Percentiles rank a stretch among this genome's conserved stretches.
Conservation (phyloP, 2,113 vertebrate genomes). For the Speoplatyrhinus poulsoni region DNA sequence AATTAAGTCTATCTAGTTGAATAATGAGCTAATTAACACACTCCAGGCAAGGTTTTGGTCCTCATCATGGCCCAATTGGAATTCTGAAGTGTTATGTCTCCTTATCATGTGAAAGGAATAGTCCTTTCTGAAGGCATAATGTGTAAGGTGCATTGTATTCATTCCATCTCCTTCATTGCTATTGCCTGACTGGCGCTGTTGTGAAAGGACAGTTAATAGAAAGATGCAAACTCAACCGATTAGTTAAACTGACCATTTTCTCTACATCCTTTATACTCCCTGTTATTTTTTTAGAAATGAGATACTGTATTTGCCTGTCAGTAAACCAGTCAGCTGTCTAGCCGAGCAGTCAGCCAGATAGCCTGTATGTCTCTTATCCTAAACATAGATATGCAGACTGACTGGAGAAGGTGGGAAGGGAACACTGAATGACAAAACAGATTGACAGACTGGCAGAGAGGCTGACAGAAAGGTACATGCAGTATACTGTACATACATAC, state of each 20-base stretch:
- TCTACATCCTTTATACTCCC: slow-evolving; percentile 5
- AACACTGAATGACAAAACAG: too few relatives aligned
- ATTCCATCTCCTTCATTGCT: slow-evolving; percentile 58
- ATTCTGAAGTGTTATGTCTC: slow-evolving; percentile 45
- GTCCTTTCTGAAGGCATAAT: slow-evolving; percentile 63
- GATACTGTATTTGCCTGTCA: background rate
- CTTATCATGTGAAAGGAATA: slow-evolving; percentile 67
- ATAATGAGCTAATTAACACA: slow-evolving; percentile 72
- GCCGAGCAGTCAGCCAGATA: background rate
- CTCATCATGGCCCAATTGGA: slow-evolving; percentile 45
- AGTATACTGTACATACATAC: too few relatives aligned
- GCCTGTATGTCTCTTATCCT: background rate
- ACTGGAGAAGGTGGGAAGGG: background rate
- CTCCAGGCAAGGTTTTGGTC: slow-evolving; percentile 33
- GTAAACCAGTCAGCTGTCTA: slow-evolving; percentile 19
- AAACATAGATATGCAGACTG: background rate
- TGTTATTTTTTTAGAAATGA: slow-evolving; percentile 4
- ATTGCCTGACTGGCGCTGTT: background rate
- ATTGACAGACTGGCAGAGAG: background rate
- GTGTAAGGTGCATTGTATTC: slow-evolving; percentile 62
- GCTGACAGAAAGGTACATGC: background rate
- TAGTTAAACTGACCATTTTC: background rate
- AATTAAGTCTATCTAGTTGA: slow-evolving; percentile 66
- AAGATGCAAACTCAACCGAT: slow-evolving; percentile 6
- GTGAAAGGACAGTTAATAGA: background rate